Percentiles rank a stretch among this genome's conserved stretches.
Evolutionary conservation across 1,140 invertebrate genomes (phyloP).

Genomic region (Whitmania pigra): DNA sequence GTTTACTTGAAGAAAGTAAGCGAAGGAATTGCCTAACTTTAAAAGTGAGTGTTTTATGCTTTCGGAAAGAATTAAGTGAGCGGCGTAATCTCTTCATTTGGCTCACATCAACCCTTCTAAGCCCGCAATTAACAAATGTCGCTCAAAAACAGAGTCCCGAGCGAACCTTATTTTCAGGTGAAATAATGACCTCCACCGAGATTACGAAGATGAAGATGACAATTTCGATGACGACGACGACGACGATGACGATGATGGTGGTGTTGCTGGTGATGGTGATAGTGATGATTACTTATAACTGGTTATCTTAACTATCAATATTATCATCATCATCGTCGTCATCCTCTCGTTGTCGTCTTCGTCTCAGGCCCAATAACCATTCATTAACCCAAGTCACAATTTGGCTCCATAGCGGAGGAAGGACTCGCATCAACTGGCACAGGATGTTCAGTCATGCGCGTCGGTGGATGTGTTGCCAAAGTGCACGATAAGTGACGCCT

Average conservation of each 20-base stretch:
- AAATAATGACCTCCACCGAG: not conserved
- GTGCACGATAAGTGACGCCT: too few relatives aligned
- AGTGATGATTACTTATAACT: conserved; percentile 6
- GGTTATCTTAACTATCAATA: not conserved
- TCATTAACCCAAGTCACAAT: too few relatives aligned
- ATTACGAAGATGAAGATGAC: not conserved
- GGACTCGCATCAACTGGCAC: too few relatives aligned
- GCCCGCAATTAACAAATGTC: not conserved
- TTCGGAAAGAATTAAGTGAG: not conserved
- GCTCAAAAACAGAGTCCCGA: not conserved
- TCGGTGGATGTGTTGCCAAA: too few relatives aligned
- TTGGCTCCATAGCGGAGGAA: too few relatives aligned
- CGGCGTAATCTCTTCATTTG: conserved; percentile 33
- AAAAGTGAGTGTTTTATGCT: not conserved
- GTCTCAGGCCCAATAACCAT: not conserved
- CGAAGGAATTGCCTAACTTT: too few relatives aligned
- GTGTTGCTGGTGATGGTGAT: not conserved
- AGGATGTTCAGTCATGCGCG: too few relatives aligned
- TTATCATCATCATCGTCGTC: not conserved
- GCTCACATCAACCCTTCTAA: conserved; percentile 15
- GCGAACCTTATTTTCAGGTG: too few relatives aligned
- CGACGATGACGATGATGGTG: not conserved
- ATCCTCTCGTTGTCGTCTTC: not conserved
- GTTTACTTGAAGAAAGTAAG: too few relatives aligned
- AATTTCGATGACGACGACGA: not conserved